Evolutionary conservation across 2,113 vertebrate species (phyloP).

Genomic region (Mustelus asterias): DNA sequence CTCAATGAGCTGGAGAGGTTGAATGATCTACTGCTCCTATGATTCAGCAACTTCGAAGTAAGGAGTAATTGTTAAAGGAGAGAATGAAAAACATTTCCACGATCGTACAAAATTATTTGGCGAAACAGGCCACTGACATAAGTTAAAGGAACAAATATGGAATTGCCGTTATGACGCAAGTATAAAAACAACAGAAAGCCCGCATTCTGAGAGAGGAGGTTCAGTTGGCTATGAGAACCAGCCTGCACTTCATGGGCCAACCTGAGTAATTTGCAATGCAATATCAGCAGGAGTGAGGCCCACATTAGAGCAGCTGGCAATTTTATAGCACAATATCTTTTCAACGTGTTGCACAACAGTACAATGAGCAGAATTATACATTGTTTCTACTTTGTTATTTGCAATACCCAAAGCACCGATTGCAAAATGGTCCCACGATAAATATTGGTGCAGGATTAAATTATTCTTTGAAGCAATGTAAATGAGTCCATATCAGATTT

Average conservation of each 20-base stretch:
- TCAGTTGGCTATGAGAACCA: not conserved
- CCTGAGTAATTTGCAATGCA: not conserved
- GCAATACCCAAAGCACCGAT: not conserved
- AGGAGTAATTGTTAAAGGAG: not conserved
- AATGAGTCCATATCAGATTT: not conserved
- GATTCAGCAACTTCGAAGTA: not conserved
- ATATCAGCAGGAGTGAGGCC: not conserved
- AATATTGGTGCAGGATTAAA: not conserved
- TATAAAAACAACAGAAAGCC: not conserved
- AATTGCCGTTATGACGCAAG: not conserved
- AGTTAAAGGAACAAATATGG: not conserved
- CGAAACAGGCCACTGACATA: not conserved
- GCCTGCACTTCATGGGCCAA: not conserved
- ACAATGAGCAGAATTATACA: not conserved
- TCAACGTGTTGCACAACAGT: not conserved
- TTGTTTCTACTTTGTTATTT: not conserved
- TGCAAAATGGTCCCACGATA: not conserved
- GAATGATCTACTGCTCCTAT: not conserved
- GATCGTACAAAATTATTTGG: not conserved
- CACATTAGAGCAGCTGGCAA: not conserved
- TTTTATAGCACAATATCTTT: not conserved
- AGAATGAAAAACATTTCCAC: not conserved
- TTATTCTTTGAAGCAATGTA: not conserved
- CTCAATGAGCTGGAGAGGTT: not conserved
- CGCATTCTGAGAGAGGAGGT: not conserved